Base-by-base conservation (phyloP, 2,888 invertebrate genomes). In the Malacosoma neustria region DNA sequence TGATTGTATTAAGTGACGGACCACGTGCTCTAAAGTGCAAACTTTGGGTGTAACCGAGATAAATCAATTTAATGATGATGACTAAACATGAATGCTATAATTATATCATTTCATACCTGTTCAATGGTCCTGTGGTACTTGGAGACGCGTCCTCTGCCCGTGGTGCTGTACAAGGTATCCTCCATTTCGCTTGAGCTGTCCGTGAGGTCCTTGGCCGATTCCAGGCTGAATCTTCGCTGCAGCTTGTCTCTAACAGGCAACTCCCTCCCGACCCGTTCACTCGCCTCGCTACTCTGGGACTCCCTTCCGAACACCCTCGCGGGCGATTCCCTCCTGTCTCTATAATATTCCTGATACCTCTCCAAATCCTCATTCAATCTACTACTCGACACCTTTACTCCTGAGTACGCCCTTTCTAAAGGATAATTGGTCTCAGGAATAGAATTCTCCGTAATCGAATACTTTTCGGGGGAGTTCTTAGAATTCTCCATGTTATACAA, bases 171-270 rank as follows among this genome's bases (percentile, higher is more conserved):
- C 45, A 77, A 52, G 5, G 82, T 79, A 44, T 86, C 86, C 50
- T 90, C 90, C 13, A 88, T 63, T 46, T 92, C 92, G 46, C 91
- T 91, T 6, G 91, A 90, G 57, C 89, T 92, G 52, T 93, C 93
- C 0, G 91, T 91, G 33, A 92, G 76, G 42, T 91, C 92, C 22
- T 92, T 77, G 29, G 91, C 91, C 1, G 92, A 92, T 61, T 93
- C 93, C 34, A 92, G 64, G 34, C 92, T 92, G 42, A 92, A 79
- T 31, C 93, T 85, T 41, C 92, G 77, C 58, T 89, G 87, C 37
- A 89, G 57, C 48, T 89, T 89, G 41, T 85, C 85, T 1, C 81
- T 57, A 1, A 46, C 58, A 1, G 53, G 46, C 3, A 43, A 41
- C 29, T 63, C 70, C 11, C 72, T 52, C 37, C 57, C 58, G 53